A percentile compares a stretch with the other conserved stretches of the same genome.
Evolutionary conservation across 2,113 vertebrate genomes (phyloP).

Genomic region (Lepus americanus): DNA sequence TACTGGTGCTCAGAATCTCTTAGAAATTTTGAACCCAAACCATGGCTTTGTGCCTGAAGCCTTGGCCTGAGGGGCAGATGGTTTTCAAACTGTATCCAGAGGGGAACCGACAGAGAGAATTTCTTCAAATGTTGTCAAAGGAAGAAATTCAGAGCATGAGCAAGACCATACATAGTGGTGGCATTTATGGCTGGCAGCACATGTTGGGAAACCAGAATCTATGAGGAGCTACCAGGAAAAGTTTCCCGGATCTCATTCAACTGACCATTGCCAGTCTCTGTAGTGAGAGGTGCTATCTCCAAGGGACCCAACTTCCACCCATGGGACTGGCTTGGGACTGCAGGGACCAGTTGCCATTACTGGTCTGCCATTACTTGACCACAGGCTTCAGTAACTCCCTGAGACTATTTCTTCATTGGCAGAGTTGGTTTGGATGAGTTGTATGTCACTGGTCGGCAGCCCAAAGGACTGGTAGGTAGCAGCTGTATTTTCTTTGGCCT

Average conservation of each 20-base stretch:
- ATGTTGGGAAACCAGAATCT: not conserved
- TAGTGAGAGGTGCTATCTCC: not conserved
- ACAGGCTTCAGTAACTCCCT: not conserved
- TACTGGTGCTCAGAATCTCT: not conserved
- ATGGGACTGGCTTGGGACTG: rapidly evolving
- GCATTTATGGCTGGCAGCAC: not conserved
- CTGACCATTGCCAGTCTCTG: not conserved
- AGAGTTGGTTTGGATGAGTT: not conserved
- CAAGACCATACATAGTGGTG: not conserved
- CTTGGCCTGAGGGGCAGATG: not conserved
- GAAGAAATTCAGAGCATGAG: not conserved
- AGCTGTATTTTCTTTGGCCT: slow-evolving; percentile 38
- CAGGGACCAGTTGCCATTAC: not conserved
- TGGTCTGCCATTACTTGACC: not conserved
- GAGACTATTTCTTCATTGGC: slow-evolving; percentile 42
- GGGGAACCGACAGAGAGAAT: not conserved
- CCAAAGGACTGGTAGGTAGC: not conserved
- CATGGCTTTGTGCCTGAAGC: not conserved
- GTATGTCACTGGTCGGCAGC: not conserved
- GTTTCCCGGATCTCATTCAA: not conserved
- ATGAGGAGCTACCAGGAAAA: not conserved
- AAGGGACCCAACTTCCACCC: not conserved
- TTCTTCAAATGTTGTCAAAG: not conserved
- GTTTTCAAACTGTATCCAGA: not conserved
- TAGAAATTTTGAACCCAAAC: not conserved